Percentiles rank a stretch among this genome's conserved stretches.
These are phyloP conservation scores for Erpetoichthys calabaricus DNA, from an alignment of 2,797 vertebrate species.

Conservation along the genomic window DNA sequence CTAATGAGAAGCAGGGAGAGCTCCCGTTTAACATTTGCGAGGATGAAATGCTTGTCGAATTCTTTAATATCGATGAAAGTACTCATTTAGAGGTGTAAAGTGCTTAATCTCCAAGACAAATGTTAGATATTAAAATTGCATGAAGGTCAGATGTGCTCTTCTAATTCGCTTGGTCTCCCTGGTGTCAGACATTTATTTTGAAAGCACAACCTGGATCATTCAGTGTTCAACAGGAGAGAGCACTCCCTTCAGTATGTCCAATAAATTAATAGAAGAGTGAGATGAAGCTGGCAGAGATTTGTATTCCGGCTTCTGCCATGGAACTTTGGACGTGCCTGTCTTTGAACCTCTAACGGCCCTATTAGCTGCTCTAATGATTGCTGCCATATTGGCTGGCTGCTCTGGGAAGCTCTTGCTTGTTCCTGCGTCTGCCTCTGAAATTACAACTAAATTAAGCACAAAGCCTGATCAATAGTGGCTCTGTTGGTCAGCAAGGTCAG, in stretches of 20 bases:
- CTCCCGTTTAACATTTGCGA: background rate
- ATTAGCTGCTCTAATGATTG: conserved; percentile 56
- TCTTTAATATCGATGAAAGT: conserved; percentile 1
- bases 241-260: conserved; percentile 23
- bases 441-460: conserved; percentile 13
- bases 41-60: background rate
- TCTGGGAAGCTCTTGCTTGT: conserved; percentile 8
- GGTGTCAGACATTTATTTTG: conserved; percentile 32
- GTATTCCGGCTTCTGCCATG: conserved; percentile 10
- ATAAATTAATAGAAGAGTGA: conserved; percentile 43
- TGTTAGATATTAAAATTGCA: conserved; percentile 17
- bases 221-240: conserved; percentile 8
- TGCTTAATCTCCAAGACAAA: conserved; percentile 3
- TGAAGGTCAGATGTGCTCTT: conserved; percentile 31
- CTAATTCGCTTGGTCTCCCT: conserved; percentile 10
- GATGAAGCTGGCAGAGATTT: conserved; percentile 43
- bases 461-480: background rate
- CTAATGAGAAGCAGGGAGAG: no score
- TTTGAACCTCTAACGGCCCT: conserved; percentile 41
- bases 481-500: background rate
- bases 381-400: conserved; percentile 22
- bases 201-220: conserved; percentile 23
- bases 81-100: background rate
- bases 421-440: conserved; percentile 12
- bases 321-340: conserved; percentile 26